Evolutionary conservation across 2,113 vertebrate species (phyloP).

Genomic region (Corythaixoides concolor): DNA sequence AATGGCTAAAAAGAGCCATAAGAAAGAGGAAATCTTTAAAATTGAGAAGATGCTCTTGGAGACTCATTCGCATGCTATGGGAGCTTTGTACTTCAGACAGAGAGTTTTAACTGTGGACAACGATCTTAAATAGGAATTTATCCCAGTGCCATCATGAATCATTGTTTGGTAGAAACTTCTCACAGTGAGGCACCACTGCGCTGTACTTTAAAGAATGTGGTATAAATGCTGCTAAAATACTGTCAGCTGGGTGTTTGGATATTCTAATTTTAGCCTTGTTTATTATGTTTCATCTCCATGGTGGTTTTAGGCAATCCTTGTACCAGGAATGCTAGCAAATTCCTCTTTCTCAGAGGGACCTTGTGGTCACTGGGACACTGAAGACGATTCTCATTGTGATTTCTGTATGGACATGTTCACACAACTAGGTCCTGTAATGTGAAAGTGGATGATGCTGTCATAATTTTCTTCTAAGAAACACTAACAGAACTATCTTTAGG

Average conservation of each 20-base stretch:
- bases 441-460: background rate
- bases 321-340: constrained; percentile 1
- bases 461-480: background rate
- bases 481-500: background rate
- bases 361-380: background rate
- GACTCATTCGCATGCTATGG: background rate
- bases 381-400: background rate
- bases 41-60: background rate
- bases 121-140: background rate
- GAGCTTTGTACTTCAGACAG: background rate
- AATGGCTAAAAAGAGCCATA: background rate
- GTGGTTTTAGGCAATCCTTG: constrained; percentile 36
- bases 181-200: background rate
- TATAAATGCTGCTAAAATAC: constrained; percentile 46
- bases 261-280: constrained; percentile 55
- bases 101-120: background rate
- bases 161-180: constrained; percentile 23
- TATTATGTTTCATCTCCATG: constrained; percentile 54
- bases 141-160: constrained; percentile 5
- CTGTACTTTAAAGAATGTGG: constrained; percentile 18
- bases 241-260: constrained; percentile 22
- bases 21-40: background rate
- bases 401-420: background rate
- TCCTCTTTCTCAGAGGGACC: background rate
- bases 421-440: background rate